These are phyloP conservation scores for Synergus umbraculus DNA, from an alignment of 2,888 invertebrate species.

Conservation along the genomic window DNA sequence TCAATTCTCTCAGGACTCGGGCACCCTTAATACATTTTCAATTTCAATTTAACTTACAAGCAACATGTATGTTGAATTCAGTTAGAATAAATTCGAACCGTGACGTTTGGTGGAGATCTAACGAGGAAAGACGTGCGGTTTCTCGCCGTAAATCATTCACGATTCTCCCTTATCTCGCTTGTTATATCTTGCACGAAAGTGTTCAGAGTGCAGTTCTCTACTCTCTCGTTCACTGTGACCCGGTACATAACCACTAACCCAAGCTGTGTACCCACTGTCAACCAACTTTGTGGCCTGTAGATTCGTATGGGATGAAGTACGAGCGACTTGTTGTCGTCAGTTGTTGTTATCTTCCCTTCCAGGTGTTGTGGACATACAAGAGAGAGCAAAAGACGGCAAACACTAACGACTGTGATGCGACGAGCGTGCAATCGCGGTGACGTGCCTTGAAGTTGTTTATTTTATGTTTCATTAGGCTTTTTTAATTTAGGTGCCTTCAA, in stretches of 20 bases:
- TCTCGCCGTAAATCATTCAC: slow-evolving; percentile 59
- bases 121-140: slow-evolving; percentile 57
- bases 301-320: not conserved
- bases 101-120: slow-evolving; percentile 47
- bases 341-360: not conserved
- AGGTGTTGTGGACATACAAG: too few species aligned
- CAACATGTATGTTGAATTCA: not conserved
- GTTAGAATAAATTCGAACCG: not conserved
- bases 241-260: not conserved
- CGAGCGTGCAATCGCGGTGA: too few species aligned
- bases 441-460: too few species aligned
- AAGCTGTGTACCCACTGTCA: not conserved
- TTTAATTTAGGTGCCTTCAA: not conserved
- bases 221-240: slow-evolving; percentile 7
- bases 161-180: slow-evolving; percentile 58
- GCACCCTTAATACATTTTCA: not conserved
- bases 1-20: not conserved
- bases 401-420: too few species aligned
- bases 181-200: slow-evolving; percentile 58
- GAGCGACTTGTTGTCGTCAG: not conserved
- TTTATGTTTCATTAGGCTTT: not conserved
- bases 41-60: not conserved
- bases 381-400: too few species aligned
- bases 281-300: not conserved
- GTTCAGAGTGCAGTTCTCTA: slow-evolving; percentile 48